These are phyloP conservation scores for Caenorhabditis panamensis DNA, from an alignment of 2,888 invertebrate genomes.

Conservation along the genomic window DNA sequence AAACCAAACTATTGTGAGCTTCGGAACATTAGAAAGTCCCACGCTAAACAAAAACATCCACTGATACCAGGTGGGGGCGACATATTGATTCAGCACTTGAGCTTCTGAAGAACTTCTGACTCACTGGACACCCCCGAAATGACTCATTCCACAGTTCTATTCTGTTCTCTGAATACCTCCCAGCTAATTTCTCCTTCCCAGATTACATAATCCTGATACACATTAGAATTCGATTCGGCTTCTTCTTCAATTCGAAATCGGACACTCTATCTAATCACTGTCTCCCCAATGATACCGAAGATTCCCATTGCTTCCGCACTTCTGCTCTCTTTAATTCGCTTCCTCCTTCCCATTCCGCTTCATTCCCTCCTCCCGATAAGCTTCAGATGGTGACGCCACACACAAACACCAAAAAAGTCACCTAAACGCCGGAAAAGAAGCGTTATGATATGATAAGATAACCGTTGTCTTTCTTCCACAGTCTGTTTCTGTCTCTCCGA, in stretches of 20 bases:
- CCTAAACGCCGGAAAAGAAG: not conserved
- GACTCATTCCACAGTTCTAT: not conserved
- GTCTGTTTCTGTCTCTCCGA: not conserved
- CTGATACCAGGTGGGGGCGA: too few species aligned
- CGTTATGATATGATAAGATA: constrained; percentile 12
- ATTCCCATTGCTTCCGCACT: constrained; percentile 17
- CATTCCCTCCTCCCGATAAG: constrained; percentile 9
- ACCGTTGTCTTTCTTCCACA: not conserved
- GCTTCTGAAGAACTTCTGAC: too few species aligned
- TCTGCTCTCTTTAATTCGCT: constrained; percentile 36
- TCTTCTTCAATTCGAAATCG: not conserved
- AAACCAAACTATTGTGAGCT: too few species aligned
- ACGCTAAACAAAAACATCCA: too few species aligned
- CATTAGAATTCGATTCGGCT: not conserved
- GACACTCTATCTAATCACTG: not conserved
- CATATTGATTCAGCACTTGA: too few species aligned
- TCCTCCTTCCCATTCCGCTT: not conserved
- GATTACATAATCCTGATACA: too few species aligned
- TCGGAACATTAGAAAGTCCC: too few species aligned
- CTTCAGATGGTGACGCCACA: constrained; percentile 14
- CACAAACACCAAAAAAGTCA: constrained; percentile 19
- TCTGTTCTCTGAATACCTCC: not conserved
- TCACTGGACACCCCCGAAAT: not conserved
- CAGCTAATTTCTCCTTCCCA: too few species aligned
- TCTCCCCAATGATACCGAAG: not conserved